These are phyloP conservation scores for Drosophila pullipes DNA, from an alignment of 2,888 invertebrate species.

Conservation along the genomic window DNA sequence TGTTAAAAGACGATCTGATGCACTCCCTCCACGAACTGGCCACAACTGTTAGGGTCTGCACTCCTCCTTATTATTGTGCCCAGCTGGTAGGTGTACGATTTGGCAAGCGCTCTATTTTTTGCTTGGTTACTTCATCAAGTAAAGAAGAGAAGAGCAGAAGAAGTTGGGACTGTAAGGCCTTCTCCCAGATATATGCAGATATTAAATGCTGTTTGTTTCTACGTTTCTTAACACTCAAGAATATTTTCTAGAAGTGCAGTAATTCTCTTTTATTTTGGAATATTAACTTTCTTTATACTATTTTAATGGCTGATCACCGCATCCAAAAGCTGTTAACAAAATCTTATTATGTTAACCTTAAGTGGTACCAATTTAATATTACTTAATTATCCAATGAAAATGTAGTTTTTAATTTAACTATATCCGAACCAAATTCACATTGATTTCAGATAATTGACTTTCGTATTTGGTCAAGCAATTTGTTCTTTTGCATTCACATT, in stretches of 20 bases:
- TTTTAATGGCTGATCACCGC: background rate
- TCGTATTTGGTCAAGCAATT: background rate
- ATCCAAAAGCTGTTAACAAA: background rate
- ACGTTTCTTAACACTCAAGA: background rate
- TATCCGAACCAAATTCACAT: background rate
- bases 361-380: background rate
- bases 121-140: background rate
- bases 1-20: constrained; percentile 53
- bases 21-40: constrained; percentile 37
- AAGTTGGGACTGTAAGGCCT: background rate
- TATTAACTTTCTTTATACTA: background rate
- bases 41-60: constrained; percentile 18
- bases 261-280: background rate
- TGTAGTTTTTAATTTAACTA: background rate
- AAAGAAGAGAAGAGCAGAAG: background rate
- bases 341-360: background rate
- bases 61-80: constrained; percentile 1
- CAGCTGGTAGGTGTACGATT: background rate
- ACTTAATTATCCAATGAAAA: background rate
- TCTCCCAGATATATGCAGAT: background rate
- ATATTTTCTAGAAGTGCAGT: background rate
- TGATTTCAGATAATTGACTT: background rate
- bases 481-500: background rate
- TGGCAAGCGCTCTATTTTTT: constrained; percentile 9
- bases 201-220: no score